These are phyloP conservation scores for Pachliopta kotzebuea DNA, from an alignment of 2,888 invertebrate genomes.

Conservation along the genomic window DNA sequence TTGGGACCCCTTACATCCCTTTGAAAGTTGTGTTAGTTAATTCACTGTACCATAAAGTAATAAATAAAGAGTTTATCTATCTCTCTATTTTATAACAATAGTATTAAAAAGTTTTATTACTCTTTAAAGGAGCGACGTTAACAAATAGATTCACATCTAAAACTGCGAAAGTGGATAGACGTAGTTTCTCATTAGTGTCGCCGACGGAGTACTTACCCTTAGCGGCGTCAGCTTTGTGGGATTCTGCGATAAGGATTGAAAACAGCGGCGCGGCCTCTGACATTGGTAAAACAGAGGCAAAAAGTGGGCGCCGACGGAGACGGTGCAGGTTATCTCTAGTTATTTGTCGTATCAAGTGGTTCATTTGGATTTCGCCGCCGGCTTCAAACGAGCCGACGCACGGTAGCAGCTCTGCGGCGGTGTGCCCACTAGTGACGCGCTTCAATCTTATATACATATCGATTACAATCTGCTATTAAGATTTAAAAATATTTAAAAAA, in stretches of 20 bases:
- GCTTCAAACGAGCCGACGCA: constrained; percentile 66
- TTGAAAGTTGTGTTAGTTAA: no score
- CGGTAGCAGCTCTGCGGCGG: constrained; percentile 57
- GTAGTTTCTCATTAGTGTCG: constrained; percentile 15
- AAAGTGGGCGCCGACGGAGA: constrained; percentile 60
- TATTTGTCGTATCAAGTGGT: constrained; percentile 77
- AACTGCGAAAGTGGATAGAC: constrained; percentile 13
- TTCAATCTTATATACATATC: background rate
- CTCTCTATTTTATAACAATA: no score
- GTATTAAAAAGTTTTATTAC: background rate
- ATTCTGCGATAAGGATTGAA: constrained; percentile 47
- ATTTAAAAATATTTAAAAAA: background rate
- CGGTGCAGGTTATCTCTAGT: constrained; percentile 66
- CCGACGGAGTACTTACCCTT: constrained; percentile 1
- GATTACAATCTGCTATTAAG: background rate
- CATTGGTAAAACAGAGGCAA: constrained; percentile 62
- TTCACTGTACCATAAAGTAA: no score
- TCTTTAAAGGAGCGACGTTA: background rate
- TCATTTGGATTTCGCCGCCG: constrained; percentile 55
- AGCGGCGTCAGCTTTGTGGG: constrained; percentile 26
- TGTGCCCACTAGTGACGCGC: constrained; percentile 30
- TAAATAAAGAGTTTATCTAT: no score
- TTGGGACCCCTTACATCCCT: no score
- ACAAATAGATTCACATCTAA: constrained; percentile 3
- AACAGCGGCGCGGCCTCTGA: constrained; percentile 47